Evolutionary conservation across 1,140 invertebrate genomes (phyloP).

Genomic region (Galleria mellonella): DNA sequence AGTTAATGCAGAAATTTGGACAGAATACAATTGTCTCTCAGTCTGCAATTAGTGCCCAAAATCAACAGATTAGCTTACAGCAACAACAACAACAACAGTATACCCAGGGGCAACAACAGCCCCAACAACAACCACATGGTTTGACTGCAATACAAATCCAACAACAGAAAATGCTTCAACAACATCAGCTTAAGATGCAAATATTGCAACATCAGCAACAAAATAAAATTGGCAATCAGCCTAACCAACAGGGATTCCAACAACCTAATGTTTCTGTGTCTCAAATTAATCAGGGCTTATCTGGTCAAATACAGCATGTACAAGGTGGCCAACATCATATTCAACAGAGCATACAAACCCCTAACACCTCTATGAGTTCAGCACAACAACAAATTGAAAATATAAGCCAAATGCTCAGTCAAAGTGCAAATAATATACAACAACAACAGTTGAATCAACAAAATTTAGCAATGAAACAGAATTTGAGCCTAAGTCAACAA

Average conservation of each 20-base stretch:
- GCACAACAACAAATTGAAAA: slow-evolving; percentile 69
- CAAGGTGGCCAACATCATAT: slow-evolving; percentile 52
- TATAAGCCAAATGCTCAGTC: slow-evolving; percentile 65
- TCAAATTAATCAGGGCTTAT: slow-evolving; percentile 59
- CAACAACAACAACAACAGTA: slow-evolving; percentile 52
- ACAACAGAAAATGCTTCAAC: slow-evolving; percentile 69
- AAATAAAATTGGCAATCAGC: slow-evolving; percentile 56
- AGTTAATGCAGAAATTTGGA: slow-evolving; percentile 57
- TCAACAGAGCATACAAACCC: slow-evolving; percentile 52
- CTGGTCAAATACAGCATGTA: slow-evolving; percentile 54
- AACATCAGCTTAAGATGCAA: slow-evolving; percentile 66
- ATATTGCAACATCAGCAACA: slow-evolving; percentile 55
- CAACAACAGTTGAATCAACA: slow-evolving; percentile 58
- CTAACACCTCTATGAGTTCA: slow-evolving; percentile 49
- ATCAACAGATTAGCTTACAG: slow-evolving; percentile 47
- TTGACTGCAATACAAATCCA: slow-evolving; percentile 63
- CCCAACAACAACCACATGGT: slow-evolving; percentile 53
- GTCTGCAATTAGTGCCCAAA: slow-evolving; percentile 48
- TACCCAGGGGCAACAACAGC: slow-evolving; percentile 53
- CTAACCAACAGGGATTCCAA: slow-evolving; percentile 56
- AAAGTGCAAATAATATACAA: slow-evolving; percentile 64
- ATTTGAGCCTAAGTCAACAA: slow-evolving; percentile 55
- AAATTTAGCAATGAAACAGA: slow-evolving; percentile 59
- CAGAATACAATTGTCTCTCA: slow-evolving; percentile 56
- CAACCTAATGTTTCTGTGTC: slow-evolving; percentile 49